Conservation (phyloP, 2,888 invertebrate species). For the Thelaira solivaga region DNA sequence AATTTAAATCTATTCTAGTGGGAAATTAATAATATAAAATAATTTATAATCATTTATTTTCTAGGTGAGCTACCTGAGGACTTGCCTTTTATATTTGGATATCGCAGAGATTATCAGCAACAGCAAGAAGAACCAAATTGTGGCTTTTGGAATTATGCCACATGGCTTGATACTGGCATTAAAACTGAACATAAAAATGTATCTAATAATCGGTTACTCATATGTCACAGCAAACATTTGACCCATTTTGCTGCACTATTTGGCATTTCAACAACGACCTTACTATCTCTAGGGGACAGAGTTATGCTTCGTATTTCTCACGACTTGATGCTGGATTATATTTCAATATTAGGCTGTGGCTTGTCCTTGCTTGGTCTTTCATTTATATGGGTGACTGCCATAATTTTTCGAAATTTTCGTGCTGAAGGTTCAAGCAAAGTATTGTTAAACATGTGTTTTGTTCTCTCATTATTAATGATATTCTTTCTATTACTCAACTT, state of each 20-base stretch:
- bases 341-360: constrained; percentile 80
- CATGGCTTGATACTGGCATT: constrained; percentile 3
- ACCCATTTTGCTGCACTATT: constrained; percentile 36
- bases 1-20: no score
- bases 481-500: constrained; percentile 71
- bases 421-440: constrained; percentile 82
- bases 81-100: constrained; percentile 32
- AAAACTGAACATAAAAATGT: not conserved
- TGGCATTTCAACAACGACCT: not conserved
- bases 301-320: constrained; percentile 70
- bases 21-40: not conserved
- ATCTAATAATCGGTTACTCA: not conserved
- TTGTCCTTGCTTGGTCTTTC: constrained; percentile 80
- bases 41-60: not conserved
- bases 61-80: constrained; percentile 37
- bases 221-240: constrained; percentile 42
- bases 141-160: constrained; percentile 40
- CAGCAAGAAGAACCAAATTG: not conserved
- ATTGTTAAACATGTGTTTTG: constrained; percentile 81
- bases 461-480: constrained; percentile 80
- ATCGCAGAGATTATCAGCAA: not conserved
- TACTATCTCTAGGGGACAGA: not conserved
- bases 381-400: constrained; percentile 80
- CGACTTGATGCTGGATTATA: constrained; percentile 78
- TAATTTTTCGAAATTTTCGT: constrained; percentile 80